Evolutionary conservation across 2,113 vertebrate genomes (phyloP).

Genomic region (Indicator maculatus): DNA sequence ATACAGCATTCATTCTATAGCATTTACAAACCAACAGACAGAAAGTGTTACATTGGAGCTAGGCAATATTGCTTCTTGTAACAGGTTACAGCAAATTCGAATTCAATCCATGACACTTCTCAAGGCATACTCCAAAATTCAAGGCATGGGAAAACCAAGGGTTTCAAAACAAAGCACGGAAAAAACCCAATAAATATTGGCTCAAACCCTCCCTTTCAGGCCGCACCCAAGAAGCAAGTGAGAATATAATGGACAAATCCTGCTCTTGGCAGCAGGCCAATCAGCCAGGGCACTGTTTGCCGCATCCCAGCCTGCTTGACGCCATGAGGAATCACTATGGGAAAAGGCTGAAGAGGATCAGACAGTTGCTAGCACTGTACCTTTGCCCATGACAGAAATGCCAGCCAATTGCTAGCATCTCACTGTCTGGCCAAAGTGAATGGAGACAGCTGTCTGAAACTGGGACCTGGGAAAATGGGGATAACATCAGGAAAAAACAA

Average conservation of each 20-base stretch:
- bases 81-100: no score
- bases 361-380: not conserved
- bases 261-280: not conserved
- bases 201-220: conserved; percentile 4
- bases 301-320: not conserved
- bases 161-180: conserved; percentile 17
- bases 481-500: conserved; percentile 63
- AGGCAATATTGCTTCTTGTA: not conserved
- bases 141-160: not conserved
- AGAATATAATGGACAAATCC: conserved; percentile 19
- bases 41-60: not conserved
- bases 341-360: not conserved
- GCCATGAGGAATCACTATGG: not conserved
- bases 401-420: conserved; percentile 15
- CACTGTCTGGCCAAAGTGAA: conserved; percentile 1
- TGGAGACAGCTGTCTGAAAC: conserved; percentile 42
- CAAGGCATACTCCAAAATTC: not conserved
- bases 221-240: not conserved
- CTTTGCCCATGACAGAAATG: not conserved
- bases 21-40: not conserved
- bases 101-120: no score
- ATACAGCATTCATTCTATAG: not conserved
- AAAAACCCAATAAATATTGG: conserved; percentile 3
- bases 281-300: not conserved
- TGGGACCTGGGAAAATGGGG: conserved; percentile 51